These are phyloP conservation scores for Scaptomyza montana DNA, from an alignment of 1,140 invertebrate genomes.

Conservation along the genomic window DNA sequence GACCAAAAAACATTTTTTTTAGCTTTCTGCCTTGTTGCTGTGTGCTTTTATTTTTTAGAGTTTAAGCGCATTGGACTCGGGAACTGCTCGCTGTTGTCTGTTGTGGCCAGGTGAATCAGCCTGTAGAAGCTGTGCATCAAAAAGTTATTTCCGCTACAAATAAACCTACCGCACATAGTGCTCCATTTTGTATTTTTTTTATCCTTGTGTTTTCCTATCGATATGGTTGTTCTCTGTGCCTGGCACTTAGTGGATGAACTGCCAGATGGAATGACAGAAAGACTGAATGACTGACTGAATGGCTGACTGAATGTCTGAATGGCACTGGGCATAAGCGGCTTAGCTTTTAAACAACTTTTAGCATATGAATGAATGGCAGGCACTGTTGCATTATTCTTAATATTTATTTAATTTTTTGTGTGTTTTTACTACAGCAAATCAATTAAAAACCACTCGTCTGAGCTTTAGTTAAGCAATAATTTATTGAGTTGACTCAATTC, in stretches of 20 bases:
- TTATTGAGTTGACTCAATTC: slow-evolving; percentile 1
- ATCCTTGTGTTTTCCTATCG: slow-evolving; percentile 40
- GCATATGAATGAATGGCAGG: slow-evolving; percentile 57
- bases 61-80: slow-evolving; percentile 60
- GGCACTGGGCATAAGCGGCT: slow-evolving; percentile 57
- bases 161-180: slow-evolving; percentile 51
- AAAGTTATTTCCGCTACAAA: slow-evolving; percentile 79
- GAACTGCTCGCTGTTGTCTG: slow-evolving; percentile 32
- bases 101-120: slow-evolving; percentile 64
- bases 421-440: slow-evolving; percentile 2
- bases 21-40: background rate
- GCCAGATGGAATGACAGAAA: slow-evolving; percentile 20
- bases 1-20: slow-evolving; percentile 38
- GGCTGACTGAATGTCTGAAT: slow-evolving; percentile 19
- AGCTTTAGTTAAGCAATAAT: slow-evolving; percentile 18
- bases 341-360: slow-evolving; percentile 69
- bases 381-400: slow-evolving; percentile 32
- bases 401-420: background rate
- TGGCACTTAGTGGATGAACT: slow-evolving; percentile 50
- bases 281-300: slow-evolving; percentile 24
- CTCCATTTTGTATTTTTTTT: slow-evolving; percentile 6
- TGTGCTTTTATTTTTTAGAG: slow-evolving; percentile 57
- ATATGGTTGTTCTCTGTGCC: slow-evolving; percentile 39
- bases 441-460: slow-evolving; percentile 39
- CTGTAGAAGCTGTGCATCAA: slow-evolving; percentile 58